phyloP scores from a whole-genome alignment of 2,797 vertebrate genomes.

The Graptemys geographica region DNA sequence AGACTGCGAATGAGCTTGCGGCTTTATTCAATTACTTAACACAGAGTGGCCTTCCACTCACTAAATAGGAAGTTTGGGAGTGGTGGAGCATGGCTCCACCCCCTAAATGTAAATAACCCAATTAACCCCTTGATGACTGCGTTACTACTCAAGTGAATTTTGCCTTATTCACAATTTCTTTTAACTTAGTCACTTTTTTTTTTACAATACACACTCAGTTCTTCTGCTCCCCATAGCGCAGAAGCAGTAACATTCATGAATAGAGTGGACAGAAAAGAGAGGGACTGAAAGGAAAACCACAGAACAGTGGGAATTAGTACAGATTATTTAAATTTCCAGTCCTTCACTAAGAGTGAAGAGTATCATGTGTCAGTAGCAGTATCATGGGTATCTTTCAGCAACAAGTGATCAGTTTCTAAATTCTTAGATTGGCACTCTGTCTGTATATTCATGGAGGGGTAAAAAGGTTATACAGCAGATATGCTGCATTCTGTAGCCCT shows the following conservation, averaged over 20 bases:
- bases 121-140: too few species aligned
- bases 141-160: background rate
- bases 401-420: background rate
- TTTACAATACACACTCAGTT: background rate
- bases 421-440: background rate
- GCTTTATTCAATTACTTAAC: too few species aligned
- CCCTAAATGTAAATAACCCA: too few species aligned
- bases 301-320: background rate
- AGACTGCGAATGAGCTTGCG: too few species aligned
- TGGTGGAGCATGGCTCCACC: too few species aligned
- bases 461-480: too few species aligned
- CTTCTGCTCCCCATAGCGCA: background rate
- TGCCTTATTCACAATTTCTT: background rate
- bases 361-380: background rate
- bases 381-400: background rate
- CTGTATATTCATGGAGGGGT: too few species aligned
- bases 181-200: background rate
- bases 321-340: background rate
- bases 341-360: background rate
- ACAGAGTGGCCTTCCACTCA: too few species aligned
- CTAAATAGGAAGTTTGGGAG: too few species aligned
- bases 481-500: too few species aligned
- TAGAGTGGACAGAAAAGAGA: background rate
- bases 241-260: background rate
- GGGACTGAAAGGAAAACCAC: background rate